phyloP scores from a whole-genome alignment of 2,888 invertebrate genomes.

The Brachylomia viminalis region DNA sequence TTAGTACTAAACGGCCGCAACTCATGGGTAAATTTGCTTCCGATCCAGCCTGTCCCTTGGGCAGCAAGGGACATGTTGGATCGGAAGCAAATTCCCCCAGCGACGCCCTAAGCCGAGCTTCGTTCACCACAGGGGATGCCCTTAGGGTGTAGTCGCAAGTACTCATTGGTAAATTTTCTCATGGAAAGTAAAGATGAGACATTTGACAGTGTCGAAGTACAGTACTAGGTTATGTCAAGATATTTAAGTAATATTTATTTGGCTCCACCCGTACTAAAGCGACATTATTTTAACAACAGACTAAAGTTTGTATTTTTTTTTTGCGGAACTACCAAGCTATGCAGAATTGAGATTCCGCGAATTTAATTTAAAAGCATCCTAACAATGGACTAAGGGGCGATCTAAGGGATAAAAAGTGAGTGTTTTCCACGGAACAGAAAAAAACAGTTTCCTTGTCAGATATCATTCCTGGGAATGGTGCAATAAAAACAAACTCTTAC shows the following conservation, averaged over 20 bases:
- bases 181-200: no score
- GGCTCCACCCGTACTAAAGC: conserved; percentile 26
- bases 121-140: no score
- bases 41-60: no score
- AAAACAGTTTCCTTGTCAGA: conserved; percentile 9
- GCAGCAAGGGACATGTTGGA: no score
- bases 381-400: conserved; percentile 63
- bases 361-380: conserved; percentile 75
- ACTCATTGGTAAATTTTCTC: no score
- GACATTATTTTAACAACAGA: conserved; percentile 55
- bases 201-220: not conserved
- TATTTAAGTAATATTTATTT: conserved; percentile 36
- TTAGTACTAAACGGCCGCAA: no score
- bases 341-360: conserved; percentile 65
- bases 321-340: conserved; percentile 64
- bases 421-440: no score
- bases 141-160: no score
- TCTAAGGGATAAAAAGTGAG: conserved; percentile 24
- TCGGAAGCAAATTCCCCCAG: no score
- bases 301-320: conserved; percentile 51
- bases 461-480: not conserved
- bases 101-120: no score
- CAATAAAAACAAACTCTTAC: not conserved
- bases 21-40: no score
- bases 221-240: conserved; percentile 1